These are phyloP conservation scores for Lanius ludovicianus DNA, from an alignment of 2,113 vertebrate species.

Conservation along the genomic window DNA sequence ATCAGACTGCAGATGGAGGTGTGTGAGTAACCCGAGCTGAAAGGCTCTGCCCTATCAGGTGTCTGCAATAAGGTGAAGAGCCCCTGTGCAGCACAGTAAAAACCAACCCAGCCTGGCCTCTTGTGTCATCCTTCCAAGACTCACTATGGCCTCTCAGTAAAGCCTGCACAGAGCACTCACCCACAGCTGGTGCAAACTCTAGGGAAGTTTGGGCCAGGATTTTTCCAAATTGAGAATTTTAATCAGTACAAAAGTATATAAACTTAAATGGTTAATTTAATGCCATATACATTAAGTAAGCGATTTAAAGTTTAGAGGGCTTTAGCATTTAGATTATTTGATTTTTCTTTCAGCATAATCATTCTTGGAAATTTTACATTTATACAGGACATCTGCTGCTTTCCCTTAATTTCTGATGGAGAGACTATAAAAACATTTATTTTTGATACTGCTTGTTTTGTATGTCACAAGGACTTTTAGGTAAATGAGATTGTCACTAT, in stretches of 20 bases:
- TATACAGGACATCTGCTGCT: background rate
- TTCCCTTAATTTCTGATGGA: background rate
- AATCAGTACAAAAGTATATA: background rate
- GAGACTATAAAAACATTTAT: background rate
- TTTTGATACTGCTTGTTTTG: background rate
- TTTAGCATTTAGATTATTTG: background rate
- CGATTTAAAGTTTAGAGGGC: background rate
- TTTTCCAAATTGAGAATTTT: background rate
- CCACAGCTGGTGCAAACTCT: background rate
- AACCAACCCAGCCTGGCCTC: background rate
- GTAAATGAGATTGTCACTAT: background rate
- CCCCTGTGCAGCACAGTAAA: background rate
- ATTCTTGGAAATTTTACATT: background rate
- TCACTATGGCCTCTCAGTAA: background rate
- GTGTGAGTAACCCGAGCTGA: fast-evolving
- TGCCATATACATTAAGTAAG: background rate
- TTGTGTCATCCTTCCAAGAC: background rate
- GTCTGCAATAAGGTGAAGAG: background rate
- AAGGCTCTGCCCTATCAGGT: background rate
- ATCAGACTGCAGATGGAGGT: background rate
- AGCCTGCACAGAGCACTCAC: background rate
- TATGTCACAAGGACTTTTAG: background rate
- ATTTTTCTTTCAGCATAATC: background rate
- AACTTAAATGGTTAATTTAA: background rate
- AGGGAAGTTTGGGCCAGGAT: background rate